These are phyloP conservation scores for Periphyllus acericola DNA, from an alignment of 2,888 invertebrate genomes.

Conservation along the genomic window DNA sequence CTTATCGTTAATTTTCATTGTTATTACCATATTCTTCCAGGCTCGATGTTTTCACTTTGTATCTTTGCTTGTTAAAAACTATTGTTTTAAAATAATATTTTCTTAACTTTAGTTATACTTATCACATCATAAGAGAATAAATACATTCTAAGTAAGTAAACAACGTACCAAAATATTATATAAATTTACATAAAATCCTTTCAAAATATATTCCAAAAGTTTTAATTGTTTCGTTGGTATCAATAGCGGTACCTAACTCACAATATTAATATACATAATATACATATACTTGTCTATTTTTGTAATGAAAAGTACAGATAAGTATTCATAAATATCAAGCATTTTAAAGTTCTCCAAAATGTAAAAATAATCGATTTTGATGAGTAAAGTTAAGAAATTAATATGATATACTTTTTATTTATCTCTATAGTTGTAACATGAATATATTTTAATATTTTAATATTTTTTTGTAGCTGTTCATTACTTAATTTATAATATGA, in stretches of 20 bases:
- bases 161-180: constrained; percentile 12
- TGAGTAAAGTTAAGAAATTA: not conserved
- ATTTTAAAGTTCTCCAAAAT: not conserved
- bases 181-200: constrained; percentile 4
- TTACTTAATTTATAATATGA: not conserved
- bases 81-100: constrained; percentile 30
- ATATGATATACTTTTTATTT: not conserved
- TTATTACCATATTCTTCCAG: constrained; percentile 31
- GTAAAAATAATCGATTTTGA: not conserved
- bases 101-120: constrained; percentile 30
- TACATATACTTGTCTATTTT: not conserved
- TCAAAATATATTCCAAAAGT: constrained; percentile 19
- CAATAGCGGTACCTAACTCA: not conserved
- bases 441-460: not conserved
- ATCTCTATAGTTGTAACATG: too few relatives aligned
- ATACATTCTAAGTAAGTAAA: not conserved
- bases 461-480: not conserved
- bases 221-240: not conserved
- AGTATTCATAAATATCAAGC: not conserved
- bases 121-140: constrained; percentile 7
- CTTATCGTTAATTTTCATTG: constrained; percentile 27
- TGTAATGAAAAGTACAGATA: not conserved
- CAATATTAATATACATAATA: not conserved
- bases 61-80: not conserved
- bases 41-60: constrained; percentile 36